phyloP scores from a whole-genome alignment of 2,113 vertebrate species.

The Merops nubicus region DNA sequence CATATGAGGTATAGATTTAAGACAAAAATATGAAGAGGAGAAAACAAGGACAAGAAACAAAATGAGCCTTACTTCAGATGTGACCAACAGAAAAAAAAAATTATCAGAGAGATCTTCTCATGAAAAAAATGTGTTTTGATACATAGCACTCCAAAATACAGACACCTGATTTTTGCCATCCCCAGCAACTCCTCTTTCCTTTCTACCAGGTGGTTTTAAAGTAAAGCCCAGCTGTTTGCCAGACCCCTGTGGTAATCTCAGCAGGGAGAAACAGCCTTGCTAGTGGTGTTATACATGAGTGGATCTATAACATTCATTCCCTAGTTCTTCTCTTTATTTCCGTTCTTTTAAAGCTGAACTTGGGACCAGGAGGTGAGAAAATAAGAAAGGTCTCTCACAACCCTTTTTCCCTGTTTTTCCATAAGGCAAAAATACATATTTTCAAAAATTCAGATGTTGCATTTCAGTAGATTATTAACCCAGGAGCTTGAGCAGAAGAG shows the following conservation, averaged over 20 bases:
- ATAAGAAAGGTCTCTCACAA: not conserved
- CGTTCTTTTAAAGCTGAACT: not conserved
- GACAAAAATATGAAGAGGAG: not conserved
- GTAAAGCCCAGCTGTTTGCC: not conserved
- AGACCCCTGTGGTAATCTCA: not conserved
- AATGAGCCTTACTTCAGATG: not conserved
- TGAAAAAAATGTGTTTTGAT: not conserved
- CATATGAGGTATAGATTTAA: not conserved
- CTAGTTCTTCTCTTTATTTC: not conserved
- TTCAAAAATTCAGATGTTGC: not conserved
- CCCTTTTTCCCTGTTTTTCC: not conserved
- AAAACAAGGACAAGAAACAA: not conserved
- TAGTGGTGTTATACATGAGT: fast-evolving
- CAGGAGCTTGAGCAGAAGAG: not conserved
- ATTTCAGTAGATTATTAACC: not conserved
- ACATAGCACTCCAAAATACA: not conserved
- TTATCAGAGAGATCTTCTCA: not conserved
- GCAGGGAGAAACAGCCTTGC: not conserved
- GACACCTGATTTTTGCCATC: not conserved
- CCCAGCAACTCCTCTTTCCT: not conserved
- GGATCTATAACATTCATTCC: not conserved
- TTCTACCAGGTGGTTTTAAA: not conserved
- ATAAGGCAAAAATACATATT: not conserved
- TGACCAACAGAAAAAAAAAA: not conserved
- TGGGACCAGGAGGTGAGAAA: not conserved